Percentiles rank a stretch among this genome's conserved stretches.
phyloP scores from a whole-genome alignment of 1,140 invertebrate genomes.

The Apis cerana region DNA sequence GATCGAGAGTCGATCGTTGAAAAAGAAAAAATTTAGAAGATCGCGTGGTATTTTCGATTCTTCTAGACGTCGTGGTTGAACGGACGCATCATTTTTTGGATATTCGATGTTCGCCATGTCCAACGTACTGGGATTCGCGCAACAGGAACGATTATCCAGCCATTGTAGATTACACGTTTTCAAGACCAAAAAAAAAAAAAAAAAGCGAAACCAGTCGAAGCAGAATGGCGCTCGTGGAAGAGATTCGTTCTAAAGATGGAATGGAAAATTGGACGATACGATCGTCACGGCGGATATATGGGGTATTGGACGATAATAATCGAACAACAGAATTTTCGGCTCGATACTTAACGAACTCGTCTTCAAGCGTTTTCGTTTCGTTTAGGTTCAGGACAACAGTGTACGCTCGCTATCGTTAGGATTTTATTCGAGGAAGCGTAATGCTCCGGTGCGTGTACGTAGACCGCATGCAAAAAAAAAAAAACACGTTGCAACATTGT shows the following conservation, averaged over 20 bases:
- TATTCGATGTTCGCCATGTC: background rate
- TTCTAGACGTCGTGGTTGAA: background rate
- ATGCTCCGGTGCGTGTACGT: slow-evolving; percentile 45
- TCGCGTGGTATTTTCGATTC: background rate
- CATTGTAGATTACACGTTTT: background rate
- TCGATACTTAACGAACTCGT: slow-evolving; percentile 50
- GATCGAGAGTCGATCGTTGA: background rate
- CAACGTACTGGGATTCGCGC: background rate
- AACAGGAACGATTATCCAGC: background rate
- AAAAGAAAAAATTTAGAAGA: background rate
- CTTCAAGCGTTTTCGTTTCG: slow-evolving; percentile 45
- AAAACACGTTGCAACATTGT: slow-evolving; percentile 37
- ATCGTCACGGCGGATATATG: background rate
- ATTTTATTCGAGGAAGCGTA: slow-evolving; percentile 17
- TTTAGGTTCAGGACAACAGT: slow-evolving; percentile 49
- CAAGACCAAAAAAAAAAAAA: background rate
- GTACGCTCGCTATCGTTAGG: slow-evolving; percentile 60
- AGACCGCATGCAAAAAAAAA: slow-evolving; percentile 41
- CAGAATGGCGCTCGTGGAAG: slow-evolving; percentile 18
- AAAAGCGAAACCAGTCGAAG: slow-evolving; percentile 31
- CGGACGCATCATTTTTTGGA: background rate
- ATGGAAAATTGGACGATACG: background rate
- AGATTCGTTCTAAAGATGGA: background rate
- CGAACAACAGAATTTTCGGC: slow-evolving; percentile 9
- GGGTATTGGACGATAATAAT: background rate